These are phyloP conservation scores for Himalopsyche tibetana DNA, from an alignment of 2,888 invertebrate species.

Conservation along the genomic window DNA sequence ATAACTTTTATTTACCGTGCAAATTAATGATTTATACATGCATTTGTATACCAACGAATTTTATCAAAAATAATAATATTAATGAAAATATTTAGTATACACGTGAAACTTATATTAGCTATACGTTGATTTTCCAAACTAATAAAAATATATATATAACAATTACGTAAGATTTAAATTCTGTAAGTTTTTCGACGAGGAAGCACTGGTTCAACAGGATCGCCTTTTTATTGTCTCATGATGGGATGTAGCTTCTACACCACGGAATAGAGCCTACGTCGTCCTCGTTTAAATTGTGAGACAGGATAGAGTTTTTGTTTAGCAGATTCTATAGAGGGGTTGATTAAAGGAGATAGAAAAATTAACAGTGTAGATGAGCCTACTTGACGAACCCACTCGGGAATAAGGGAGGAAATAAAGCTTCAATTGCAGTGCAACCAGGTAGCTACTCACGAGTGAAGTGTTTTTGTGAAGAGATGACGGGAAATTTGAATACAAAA, in stretches of 20 bases:
- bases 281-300: constrained; percentile 42
- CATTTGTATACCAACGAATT: too few species aligned
- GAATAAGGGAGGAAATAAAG: constrained; percentile 34
- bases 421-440: constrained; percentile 13
- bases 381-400: constrained; percentile 50
- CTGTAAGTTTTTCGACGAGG: neutral
- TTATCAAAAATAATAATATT: too few species aligned
- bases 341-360: constrained; percentile 64
- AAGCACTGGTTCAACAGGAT: constrained; percentile 13
- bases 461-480: neutral
- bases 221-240: constrained; percentile 58
- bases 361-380: constrained; percentile 62
- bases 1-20: too few species aligned
- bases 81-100: too few species aligned
- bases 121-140: too few species aligned
- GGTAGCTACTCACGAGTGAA: neutral
- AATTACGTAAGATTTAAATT: too few species aligned
- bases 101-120: too few species aligned
- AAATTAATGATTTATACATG: too few species aligned
- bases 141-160: too few species aligned
- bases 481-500: neutral
- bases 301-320: constrained; percentile 39
- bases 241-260: constrained; percentile 51
- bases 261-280: constrained; percentile 50
- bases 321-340: constrained; percentile 41